Conservation (phyloP, 1,140 invertebrate genomes). For the Aphelinus certus region DNA sequence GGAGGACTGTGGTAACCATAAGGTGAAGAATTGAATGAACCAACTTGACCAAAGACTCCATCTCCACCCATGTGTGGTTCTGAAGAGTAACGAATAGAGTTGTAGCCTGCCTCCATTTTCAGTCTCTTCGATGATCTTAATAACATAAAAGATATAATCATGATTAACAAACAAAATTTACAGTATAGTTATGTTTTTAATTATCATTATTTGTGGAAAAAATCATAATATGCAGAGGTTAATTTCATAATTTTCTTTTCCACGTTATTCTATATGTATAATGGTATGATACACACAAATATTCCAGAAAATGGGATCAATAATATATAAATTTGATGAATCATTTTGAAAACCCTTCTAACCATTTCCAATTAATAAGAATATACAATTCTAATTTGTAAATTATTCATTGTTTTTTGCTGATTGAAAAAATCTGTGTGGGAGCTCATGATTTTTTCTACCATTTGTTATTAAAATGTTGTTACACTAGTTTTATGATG, state of each 20-base stretch:
- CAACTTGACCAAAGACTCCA: constrained; percentile 61
- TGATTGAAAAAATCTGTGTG: no score
- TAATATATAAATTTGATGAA: no score
- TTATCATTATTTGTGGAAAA: constrained; percentile 6
- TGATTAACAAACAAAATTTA: constrained; percentile 5
- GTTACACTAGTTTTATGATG: neutral
- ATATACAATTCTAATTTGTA: no score
- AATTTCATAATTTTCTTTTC: neutral
- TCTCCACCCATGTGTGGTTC: constrained; percentile 62
- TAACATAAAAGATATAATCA: neutral
- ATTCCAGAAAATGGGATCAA: no score
- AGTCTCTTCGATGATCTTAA: constrained; percentile 71
- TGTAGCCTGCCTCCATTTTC: constrained; percentile 71
- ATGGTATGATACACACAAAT: neutral
- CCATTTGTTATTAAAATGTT: neutral
- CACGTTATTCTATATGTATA: neutral
- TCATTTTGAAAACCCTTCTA: no score
- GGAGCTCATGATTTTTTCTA: neutral
- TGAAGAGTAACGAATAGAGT: constrained; percentile 53
- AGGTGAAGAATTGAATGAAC: constrained; percentile 57
- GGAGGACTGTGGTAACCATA: constrained; percentile 61
- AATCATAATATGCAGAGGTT: constrained; percentile 1
- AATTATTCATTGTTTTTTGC: no score
- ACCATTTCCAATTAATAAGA: no score
- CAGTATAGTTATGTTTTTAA: neutral